phyloP scores from a whole-genome alignment of 1,140 invertebrate species.

The Sitophilus oryzae region DNA sequence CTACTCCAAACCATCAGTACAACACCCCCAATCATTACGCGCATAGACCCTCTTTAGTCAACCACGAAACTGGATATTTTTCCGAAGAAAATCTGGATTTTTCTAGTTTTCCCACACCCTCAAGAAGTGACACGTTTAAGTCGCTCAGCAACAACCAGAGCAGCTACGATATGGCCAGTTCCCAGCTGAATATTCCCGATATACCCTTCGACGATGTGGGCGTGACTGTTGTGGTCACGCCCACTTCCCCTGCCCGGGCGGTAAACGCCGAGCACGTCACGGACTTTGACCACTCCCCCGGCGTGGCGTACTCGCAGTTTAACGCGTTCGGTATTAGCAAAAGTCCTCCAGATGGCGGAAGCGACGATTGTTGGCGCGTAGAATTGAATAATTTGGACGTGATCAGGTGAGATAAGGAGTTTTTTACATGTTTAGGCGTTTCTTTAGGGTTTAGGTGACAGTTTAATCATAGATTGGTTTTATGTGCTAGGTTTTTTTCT shows the following conservation, averaged over 20 bases:
- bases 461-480: too few species aligned
- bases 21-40: constrained; percentile 10
- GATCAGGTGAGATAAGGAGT: constrained; percentile 28
- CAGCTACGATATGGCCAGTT: constrained; percentile 32
- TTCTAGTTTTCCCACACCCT: constrained; percentile 28
- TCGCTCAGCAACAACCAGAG: constrained; percentile 29
- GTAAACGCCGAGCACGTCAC: constrained; percentile 1
- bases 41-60: not conserved
- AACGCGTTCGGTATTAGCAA: constrained; percentile 28
- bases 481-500: too few species aligned
- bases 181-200: constrained; percentile 32
- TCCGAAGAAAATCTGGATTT: constrained; percentile 26
- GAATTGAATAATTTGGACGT: constrained; percentile 33
- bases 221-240: not conserved
- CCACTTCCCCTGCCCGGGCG: constrained; percentile 7
- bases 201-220: constrained; percentile 29
- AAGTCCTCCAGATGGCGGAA: constrained; percentile 26
- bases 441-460: constrained; percentile 6
- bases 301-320: constrained; percentile 15
- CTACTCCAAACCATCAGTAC: constrained; percentile 10
- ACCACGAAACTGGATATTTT: constrained; percentile 21
- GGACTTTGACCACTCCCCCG: not conserved
- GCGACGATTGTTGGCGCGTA: constrained; percentile 23
- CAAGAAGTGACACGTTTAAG: constrained; percentile 30
- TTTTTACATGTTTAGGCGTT: not conserved